These are phyloP conservation scores for Hipparchia sbordonii DNA, from an alignment of 2,888 invertebrate species.

Conservation along the genomic window DNA sequence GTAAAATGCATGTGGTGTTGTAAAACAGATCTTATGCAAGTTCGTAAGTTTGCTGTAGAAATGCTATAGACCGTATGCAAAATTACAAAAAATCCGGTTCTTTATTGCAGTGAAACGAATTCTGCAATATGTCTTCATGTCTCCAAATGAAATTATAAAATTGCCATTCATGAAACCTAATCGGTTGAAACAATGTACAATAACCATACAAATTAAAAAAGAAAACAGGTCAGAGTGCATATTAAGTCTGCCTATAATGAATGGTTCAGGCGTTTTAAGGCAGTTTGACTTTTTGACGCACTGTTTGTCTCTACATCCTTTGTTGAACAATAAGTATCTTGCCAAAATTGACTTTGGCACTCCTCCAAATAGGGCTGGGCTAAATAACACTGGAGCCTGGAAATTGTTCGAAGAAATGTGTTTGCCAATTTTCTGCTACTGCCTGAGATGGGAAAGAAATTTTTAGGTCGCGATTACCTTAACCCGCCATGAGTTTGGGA, in stretches of 20 bases:
- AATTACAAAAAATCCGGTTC: no score
- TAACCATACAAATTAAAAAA: conserved; percentile 2
- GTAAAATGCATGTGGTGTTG: no score
- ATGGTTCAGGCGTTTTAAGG: conserved; percentile 7
- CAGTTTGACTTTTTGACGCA: conserved; percentile 8
- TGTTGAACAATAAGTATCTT: conserved; percentile 33
- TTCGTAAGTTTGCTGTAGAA: no score
- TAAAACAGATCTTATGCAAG: no score
- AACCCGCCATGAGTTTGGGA: conserved; percentile 9
- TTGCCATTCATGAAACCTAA: neutral
- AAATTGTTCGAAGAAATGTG: conserved; percentile 23
- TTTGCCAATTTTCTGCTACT: conserved; percentile 39
- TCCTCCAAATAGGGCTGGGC: conserved; percentile 35
- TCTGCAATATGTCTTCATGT: neutral
- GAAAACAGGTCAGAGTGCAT: neutral
- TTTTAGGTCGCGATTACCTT: conserved; percentile 9
- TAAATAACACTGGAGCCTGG: conserved; percentile 38
- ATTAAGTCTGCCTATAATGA: neutral
- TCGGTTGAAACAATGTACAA: neutral
- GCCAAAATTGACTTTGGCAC: conserved; percentile 42
- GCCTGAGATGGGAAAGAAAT: conserved; percentile 23
- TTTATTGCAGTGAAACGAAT: no score
- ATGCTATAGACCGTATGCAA: no score
- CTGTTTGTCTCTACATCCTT: conserved; percentile 26
- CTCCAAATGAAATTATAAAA: neutral